Conservation (phyloP, 2,888 invertebrate genomes). For the Acrobasis suavella region DNA sequence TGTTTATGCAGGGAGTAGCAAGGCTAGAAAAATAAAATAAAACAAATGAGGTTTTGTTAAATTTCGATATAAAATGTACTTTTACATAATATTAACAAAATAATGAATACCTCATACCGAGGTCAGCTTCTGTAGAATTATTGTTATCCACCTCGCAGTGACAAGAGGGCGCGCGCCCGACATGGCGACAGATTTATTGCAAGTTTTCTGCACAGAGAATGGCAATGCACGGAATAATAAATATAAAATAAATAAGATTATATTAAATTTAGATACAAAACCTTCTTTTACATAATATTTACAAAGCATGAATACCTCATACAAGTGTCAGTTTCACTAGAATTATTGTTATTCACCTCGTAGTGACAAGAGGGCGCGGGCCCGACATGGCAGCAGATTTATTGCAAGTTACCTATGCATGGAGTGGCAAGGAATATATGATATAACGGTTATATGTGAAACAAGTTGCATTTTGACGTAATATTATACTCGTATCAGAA, state of each 20-base stretch:
- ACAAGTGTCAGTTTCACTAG: constrained; percentile 9
- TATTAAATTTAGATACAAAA: background rate
- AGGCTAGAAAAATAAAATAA: no score
- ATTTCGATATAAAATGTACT: background rate
- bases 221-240: background rate
- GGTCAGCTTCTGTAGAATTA: constrained; percentile 19
- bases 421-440: constrained; percentile 7
- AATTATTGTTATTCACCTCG: constrained; percentile 22
- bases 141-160: no score
- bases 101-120: constrained; percentile 13
- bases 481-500: no score
- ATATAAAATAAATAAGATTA: no score
- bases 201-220: background rate
- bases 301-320: constrained; percentile 13
- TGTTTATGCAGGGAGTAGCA: constrained; percentile 15
- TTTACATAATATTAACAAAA: background rate
- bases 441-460: background rate
- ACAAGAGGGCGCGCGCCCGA: background rate
- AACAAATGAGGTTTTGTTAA: no score
- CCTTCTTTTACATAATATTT: background rate
- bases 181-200: constrained; percentile 5
- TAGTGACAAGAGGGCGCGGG: constrained; percentile 14
- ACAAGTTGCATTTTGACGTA: background rate
- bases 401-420: constrained; percentile 23
- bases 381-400: constrained; percentile 12